Evolutionary conservation across 2,797 vertebrate species (phyloP).

Genomic region (Tapera naevia): DNA sequence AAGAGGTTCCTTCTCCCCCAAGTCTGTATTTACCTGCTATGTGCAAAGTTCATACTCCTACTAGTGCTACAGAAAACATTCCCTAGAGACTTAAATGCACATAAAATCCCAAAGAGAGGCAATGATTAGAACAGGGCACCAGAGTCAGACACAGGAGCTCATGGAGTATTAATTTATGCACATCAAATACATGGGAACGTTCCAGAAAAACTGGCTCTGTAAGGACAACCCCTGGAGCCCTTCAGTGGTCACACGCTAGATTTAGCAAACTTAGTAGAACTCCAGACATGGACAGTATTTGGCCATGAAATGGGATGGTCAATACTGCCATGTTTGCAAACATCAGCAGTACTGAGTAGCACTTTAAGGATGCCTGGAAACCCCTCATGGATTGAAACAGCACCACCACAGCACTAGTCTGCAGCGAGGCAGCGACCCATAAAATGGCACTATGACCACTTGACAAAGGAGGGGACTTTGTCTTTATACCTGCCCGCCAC

Average conservation of each 20-base stretch:
- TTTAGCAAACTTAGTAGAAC: background rate
- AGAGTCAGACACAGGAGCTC: background rate
- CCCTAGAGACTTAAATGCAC: background rate
- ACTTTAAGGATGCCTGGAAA: background rate
- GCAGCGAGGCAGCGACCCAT: background rate
- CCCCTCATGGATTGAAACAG: background rate
- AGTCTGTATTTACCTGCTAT: background rate
- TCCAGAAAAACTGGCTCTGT: background rate
- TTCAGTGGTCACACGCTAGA: background rate
- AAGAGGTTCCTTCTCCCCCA: background rate
- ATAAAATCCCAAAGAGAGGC: background rate
- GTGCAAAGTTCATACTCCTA: background rate
- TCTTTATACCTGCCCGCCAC: background rate
- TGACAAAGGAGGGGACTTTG: background rate
- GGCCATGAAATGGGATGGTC: background rate
- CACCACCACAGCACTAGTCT: background rate
- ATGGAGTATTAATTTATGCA: background rate
- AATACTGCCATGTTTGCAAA: background rate
- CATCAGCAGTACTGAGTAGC: accelerated
- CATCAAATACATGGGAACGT: background rate
- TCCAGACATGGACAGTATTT: background rate
- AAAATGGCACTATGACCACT: background rate
- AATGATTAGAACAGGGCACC: background rate
- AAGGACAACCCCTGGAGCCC: background rate
- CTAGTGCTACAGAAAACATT: background rate